Conservation (phyloP, 2,888 invertebrate species). For the Urechis unicinctus region DNA sequence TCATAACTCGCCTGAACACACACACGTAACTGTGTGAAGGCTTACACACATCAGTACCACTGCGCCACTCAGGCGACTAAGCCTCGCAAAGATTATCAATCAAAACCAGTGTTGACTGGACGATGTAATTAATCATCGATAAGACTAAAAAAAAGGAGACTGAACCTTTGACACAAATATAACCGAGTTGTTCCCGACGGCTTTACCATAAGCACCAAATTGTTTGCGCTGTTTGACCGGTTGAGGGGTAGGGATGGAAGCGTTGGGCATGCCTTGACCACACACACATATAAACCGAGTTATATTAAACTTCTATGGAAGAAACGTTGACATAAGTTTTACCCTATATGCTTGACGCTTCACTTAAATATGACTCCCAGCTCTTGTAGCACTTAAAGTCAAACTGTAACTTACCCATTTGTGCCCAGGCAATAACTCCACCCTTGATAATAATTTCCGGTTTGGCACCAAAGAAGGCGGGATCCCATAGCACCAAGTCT, state of each 20-base stretch:
- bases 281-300: not conserved
- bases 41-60: too few species aligned
- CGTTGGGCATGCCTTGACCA: constrained; percentile 41
- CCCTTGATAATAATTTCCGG: constrained; percentile 47
- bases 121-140: too few species aligned
- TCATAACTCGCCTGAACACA: constrained; percentile 21
- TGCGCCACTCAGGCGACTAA: too few species aligned
- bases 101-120: too few species aligned
- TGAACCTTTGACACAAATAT: constrained; percentile 40
- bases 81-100: too few species aligned
- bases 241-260: constrained; percentile 44
- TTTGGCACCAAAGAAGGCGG: constrained; percentile 46
- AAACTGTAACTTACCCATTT: constrained; percentile 35
- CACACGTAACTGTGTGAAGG: too few species aligned
- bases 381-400: not conserved
- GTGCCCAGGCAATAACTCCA: constrained; percentile 44
- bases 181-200: constrained; percentile 33
- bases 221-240: constrained; percentile 42
- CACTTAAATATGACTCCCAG: not conserved
- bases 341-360: not conserved
- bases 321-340: not conserved
- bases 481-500: constrained; percentile 45
- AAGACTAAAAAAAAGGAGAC: too few species aligned
- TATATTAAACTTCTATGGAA: too few species aligned
- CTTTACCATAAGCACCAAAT: constrained; percentile 43